Evolutionary conservation across 2,888 invertebrate genomes (phyloP), one percentile per base, ranked within the genome.

Genomic region (Nebria brevicollis): DNA sequence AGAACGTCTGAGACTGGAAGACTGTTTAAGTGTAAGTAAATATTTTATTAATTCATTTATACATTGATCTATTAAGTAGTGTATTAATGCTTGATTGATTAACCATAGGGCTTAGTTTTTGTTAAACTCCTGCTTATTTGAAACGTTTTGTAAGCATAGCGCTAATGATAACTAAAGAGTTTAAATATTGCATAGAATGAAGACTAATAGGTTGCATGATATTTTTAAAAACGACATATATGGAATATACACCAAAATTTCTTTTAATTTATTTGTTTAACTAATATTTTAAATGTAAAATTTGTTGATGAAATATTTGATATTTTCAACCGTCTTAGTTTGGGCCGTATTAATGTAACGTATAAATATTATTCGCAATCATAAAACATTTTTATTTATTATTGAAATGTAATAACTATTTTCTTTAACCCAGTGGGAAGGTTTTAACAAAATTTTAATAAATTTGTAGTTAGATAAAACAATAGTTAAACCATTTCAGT

Each of bases 1-100:
- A 93, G 93, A 85, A 86, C 95, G 75, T 93, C 94, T 0, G 92
- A 93, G 86, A 92, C 93, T 11, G 94, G 93, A 0, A 90, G 93
- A 83, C 89, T 93, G 72, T 90, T 93, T 82, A 89, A 92, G 86
- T 92, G 93, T 81, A 81, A 81, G 81, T 76, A 77, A 54, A 54
- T 54, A 54, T 54, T 54, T 54, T 54, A 54, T 54, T 11, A 54
- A 11, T 54, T 54, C 13, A 0, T 54, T 54, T 54, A 54, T 54
- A 54, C 13, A 54, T 7, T 54, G 11, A 11, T 54, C 7, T 54
- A 54, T 54, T 11, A 7, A 11, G 54, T 54, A 11, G 54, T 54
- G 7, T 54, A 54, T 13, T 3, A 6, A 11, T 11, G 54, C 54
- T 54, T 13, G 54, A 54, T 54, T 54, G 11, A 54, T 8, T 54